Conservation (phyloP, 1,140 invertebrate genomes). For the Philaenus spumarius region DNA sequence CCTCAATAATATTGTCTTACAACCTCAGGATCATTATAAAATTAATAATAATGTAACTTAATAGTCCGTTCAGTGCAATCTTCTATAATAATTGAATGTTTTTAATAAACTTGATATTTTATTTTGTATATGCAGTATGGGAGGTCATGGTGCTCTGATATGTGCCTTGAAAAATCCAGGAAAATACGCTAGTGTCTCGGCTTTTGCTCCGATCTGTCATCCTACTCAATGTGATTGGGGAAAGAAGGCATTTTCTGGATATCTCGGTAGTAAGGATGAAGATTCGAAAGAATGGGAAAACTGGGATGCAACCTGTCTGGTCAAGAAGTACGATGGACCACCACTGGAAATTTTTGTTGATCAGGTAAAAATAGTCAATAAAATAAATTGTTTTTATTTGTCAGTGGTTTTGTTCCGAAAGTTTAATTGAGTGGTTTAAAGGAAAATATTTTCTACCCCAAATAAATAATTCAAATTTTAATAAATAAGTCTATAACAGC, state of each 20-base stretch:
- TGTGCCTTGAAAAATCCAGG: conserved; percentile 89
- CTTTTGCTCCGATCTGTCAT: conserved; percentile 96
- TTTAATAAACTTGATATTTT: too few species aligned
- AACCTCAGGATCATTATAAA: too few species aligned
- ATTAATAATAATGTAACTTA: too few species aligned
- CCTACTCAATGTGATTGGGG: conserved; percentile 83
- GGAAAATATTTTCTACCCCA: too few species aligned
- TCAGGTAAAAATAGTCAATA: conserved; percentile 67
- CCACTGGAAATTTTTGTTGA: conserved; percentile 80
- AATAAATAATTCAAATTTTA: too few species aligned
- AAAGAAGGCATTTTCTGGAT: conserved; percentile 77
- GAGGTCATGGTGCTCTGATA: conserved; percentile 92
- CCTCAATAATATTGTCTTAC: too few species aligned
- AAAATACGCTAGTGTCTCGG: conserved; percentile 83
- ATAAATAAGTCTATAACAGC: too few species aligned
- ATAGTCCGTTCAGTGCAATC: too few species aligned
- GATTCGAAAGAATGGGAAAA: conserved; percentile 61
- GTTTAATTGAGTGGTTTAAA: too few species aligned
- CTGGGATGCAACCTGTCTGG: conserved; percentile 85
- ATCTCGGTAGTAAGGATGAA: conserved; percentile 63
- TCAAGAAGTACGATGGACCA: conserved; percentile 78
- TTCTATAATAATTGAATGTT: too few species aligned
- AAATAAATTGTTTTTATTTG: not conserved
- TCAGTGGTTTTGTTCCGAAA: not conserved
- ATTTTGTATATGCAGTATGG: conserved; percentile 75